Conservation (phyloP, 2,888 invertebrate species). For the Ormyrus rosae region DNA sequence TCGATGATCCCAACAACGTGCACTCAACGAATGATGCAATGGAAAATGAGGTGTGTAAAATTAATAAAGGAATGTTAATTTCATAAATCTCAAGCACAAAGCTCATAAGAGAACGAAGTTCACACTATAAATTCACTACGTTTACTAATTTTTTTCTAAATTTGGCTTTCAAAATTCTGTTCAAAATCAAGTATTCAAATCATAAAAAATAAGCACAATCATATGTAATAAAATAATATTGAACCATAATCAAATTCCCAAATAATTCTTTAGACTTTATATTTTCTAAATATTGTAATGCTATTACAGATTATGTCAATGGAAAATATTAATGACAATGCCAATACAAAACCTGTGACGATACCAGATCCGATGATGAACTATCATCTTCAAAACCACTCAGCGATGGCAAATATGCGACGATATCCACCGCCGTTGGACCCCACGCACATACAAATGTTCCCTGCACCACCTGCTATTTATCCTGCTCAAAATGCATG, state of each 20-base stretch:
- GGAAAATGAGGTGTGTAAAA: slow-evolving; percentile 68
- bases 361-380: slow-evolving; percentile 65
- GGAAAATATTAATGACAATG: slow-evolving; percentile 64
- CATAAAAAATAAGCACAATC: no score
- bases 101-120: slow-evolving; percentile 2
- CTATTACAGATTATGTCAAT: slow-evolving; percentile 60
- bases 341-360: slow-evolving; percentile 65
- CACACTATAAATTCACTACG: no score
- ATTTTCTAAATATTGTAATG: neutral
- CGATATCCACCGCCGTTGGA: slow-evolving; percentile 70
- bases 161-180: no score
- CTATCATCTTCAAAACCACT: slow-evolving; percentile 70
- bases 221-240: no score
- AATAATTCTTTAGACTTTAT: neutral
- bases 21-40: slow-evolving; percentile 56
- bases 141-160: no score
- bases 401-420: slow-evolving; percentile 66
- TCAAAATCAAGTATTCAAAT: no score
- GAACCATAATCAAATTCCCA: neutral
- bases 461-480: slow-evolving; percentile 70
- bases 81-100: slow-evolving; percentile 6
- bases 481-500: slow-evolving; percentile 71
- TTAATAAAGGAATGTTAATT: neutral
- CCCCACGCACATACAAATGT: slow-evolving; percentile 71
- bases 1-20: slow-evolving; percentile 65